phyloP scores from a whole-genome alignment of 1,140 invertebrate species.

The Schmidtea mediterranea region DNA sequence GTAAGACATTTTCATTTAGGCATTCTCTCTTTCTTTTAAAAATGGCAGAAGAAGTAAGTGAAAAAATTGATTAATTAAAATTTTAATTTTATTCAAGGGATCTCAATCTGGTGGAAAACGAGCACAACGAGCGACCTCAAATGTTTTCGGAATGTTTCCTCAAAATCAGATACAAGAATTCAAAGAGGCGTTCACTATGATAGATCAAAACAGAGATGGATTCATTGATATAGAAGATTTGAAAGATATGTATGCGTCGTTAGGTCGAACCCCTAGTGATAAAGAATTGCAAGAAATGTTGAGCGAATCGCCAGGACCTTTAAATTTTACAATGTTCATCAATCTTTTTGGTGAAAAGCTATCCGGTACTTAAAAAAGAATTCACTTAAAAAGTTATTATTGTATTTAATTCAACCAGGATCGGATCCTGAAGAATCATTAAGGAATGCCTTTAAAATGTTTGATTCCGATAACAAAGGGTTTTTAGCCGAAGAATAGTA shows the following conservation, averaged over 20 bases:
- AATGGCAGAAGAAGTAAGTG: too few species aligned
- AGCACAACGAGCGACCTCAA: constrained; percentile 2
- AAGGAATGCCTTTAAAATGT: constrained; percentile 72
- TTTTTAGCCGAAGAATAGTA: constrained; percentile 28
- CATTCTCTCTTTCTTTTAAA: too few species aligned
- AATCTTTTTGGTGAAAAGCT: constrained; percentile 49
- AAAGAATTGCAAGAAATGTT: constrained; percentile 72
- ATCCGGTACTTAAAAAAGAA: constrained; percentile 7
- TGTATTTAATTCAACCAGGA: neutral
- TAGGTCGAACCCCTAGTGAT: constrained; percentile 53
- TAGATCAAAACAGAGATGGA: constrained; percentile 92
- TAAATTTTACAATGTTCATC: constrained; percentile 77
- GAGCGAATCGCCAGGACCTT: constrained; percentile 56
- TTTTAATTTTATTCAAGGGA: too few species aligned
- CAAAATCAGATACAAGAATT: constrained; percentile 78
- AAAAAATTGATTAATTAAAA: too few species aligned
- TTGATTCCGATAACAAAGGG: constrained; percentile 42
- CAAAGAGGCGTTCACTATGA: constrained; percentile 87
- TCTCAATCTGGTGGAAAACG: constrained; percentile 1
- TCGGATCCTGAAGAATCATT: constrained; percentile 75
- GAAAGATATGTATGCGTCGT: constrained; percentile 68
- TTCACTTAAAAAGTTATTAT: neutral
- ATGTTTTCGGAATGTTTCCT: constrained; percentile 34
- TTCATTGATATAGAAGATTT: constrained; percentile 83
- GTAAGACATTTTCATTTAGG: too few species aligned